Conservation (phyloP, 2,888 invertebrate species). For the Heliconius ismenius region DNA sequence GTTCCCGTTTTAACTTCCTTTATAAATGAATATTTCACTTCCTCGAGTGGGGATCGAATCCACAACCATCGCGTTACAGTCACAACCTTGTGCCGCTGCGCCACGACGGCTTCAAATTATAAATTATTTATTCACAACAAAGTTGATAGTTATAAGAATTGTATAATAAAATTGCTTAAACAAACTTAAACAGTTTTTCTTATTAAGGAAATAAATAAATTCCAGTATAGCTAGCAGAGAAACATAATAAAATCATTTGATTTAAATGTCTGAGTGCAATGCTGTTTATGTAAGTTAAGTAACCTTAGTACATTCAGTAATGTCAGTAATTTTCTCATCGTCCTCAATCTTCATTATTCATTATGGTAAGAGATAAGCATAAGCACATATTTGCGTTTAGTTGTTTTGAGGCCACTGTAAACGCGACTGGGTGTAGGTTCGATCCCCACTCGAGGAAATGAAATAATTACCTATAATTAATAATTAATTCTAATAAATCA, state of each 20-base stretch:
- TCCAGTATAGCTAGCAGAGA: background rate
- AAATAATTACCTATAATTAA: background rate
- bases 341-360: conserved; percentile 6
- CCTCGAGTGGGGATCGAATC: too few relatives aligned
- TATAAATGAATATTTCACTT: background rate
- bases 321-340: conserved; percentile 14
- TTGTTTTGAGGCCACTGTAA: background rate
- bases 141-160: background rate
- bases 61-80: too few relatives aligned
- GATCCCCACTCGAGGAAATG: background rate
- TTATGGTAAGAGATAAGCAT: background rate
- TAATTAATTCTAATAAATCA: background rate
- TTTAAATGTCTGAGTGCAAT: conserved; percentile 16
- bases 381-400: too few relatives aligned
- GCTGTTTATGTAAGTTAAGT: conserved; percentile 7
- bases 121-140: background rate
- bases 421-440: background rate
- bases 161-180: background rate
- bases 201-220: conserved; percentile 11
- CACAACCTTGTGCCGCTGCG: too few relatives aligned
- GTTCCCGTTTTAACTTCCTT: conserved; percentile 4
- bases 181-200: background rate
- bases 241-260: conserved; percentile 29
- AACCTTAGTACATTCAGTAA: background rate
- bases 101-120: too few relatives aligned